Evolutionary conservation across 2,113 vertebrate genomes (phyloP), one percentile per base, ranked within the genome.

Genomic region (Cyprinus carpio): DNA sequence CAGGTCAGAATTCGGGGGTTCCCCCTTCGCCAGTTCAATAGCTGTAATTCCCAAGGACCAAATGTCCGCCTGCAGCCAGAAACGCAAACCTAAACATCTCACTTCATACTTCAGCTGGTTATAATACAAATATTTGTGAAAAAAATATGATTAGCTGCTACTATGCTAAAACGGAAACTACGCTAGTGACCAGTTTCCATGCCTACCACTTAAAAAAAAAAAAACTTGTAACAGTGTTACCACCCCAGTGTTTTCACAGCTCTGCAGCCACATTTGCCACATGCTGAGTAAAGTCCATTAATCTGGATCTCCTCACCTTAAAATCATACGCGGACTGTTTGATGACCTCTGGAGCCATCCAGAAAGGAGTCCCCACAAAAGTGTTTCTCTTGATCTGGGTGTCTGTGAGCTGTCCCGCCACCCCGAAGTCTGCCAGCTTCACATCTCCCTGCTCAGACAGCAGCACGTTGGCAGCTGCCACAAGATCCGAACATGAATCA

Each of bases 331-430:
- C 97, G 0, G 98, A 99, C 93, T 99, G 98, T 92, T 99, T 99
- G 93, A 99, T 99, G 90, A 99, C 98, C 91, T 99, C 98, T 0
- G 98, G 98, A 1, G 98, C 98, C 98, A 99, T 99, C 98, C 98
- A 99, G 94, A 99, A 99, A 0, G 98, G 98, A 4, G 98, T 99
- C 37, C 98, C 98, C 0, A 99, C 98, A 87, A 99, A 99, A 0
- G 98, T 99, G 93, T 99, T 99, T 89, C 98, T 97, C 93, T 99
- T 99, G 91, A 99, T 99, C 88, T 99, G 98, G 0, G 98, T 99
- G 83, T 99, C 98, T 2, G 98, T 99, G 91, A 99, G 91, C 94
- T 99, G 98, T 15, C 98, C 98, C 0, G 98, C 98, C 91, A 99
- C 98, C 3, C 98, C 98, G 1, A 99, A 99, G 92, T 99, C 98